Evolutionary conservation across 2,888 invertebrate genomes (phyloP).

Genomic region (Himalopsyche japonica): DNA sequence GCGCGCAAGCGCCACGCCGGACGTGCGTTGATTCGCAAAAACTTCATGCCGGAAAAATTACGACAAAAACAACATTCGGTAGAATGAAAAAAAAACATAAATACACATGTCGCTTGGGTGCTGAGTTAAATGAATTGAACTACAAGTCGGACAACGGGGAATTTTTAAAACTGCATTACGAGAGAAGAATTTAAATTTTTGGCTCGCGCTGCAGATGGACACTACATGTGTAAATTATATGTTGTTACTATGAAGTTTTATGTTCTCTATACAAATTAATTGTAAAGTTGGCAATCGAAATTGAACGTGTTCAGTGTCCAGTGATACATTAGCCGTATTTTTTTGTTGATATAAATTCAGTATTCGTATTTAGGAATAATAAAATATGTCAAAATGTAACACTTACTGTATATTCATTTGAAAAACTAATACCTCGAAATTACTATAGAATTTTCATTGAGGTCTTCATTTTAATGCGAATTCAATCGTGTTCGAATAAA

Average conservation of each 20-base stretch:
- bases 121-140: slow-evolving; percentile 21
- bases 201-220: background rate
- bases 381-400: too few species aligned
- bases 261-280: too few species aligned
- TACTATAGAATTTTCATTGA: too few species aligned
- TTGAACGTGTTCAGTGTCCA: too few species aligned
- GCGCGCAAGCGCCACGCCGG: slow-evolving; percentile 3
- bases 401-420: too few species aligned
- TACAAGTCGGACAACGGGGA: slow-evolving; percentile 3
- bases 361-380: too few species aligned
- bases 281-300: too few species aligned
- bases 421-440: too few species aligned
- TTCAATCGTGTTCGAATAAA: too few species aligned
- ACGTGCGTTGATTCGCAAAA: slow-evolving; percentile 20
- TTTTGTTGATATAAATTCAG: too few species aligned
- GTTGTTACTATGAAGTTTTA: background rate
- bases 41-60: background rate
- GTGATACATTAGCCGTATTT: too few species aligned
- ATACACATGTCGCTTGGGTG: background rate
- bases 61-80: background rate
- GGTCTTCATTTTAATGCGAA: too few species aligned
- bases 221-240: background rate
- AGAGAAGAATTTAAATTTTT: background rate
- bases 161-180: background rate
- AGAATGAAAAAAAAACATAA: slow-evolving; percentile 15